Evolutionary conservation across 2,113 vertebrate genomes (phyloP).

Genomic region (Dromas ardeola): DNA sequence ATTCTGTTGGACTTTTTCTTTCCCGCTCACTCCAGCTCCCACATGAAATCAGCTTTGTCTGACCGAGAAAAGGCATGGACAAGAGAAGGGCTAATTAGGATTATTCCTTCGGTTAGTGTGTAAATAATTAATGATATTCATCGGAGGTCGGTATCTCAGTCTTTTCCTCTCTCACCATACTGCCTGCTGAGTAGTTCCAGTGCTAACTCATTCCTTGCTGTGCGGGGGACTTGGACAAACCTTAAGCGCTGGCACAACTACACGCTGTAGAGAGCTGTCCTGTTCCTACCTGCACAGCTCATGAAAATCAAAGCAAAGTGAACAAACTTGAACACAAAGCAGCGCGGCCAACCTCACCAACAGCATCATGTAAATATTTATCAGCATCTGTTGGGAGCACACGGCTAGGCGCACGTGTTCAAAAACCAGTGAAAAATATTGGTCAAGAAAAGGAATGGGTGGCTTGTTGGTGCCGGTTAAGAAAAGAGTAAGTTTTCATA

Average conservation of each 20-base stretch:
- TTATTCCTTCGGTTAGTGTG: not conserved
- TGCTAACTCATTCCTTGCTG: not conserved
- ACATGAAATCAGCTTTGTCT: not conserved
- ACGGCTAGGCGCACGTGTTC: fast-evolving
- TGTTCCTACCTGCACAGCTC: not conserved
- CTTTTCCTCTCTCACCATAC: not conserved
- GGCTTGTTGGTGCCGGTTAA: not conserved
- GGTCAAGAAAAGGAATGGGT: not conserved
- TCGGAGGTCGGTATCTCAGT: not conserved
- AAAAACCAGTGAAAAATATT: not conserved
- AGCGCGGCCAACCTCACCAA: not conserved
- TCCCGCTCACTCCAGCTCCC: not conserved
- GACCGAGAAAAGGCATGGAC: not conserved
- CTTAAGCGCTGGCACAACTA: fast-evolving
- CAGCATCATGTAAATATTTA: not conserved
- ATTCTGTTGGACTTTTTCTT: not conserved
- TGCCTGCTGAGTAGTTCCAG: not conserved
- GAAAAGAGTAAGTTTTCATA: not conserved
- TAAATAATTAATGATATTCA: fast-evolving
- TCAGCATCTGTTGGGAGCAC: not conserved
- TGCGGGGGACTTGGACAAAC: fast-evolving
- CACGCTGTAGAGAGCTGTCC: fast-evolving
- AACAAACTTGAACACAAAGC: not conserved
- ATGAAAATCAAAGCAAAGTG: not conserved
- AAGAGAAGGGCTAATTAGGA: not conserved